These are phyloP conservation scores for Pollachius pollachius DNA, from an alignment of 2,113 vertebrate genomes.

Conservation along the genomic window DNA sequence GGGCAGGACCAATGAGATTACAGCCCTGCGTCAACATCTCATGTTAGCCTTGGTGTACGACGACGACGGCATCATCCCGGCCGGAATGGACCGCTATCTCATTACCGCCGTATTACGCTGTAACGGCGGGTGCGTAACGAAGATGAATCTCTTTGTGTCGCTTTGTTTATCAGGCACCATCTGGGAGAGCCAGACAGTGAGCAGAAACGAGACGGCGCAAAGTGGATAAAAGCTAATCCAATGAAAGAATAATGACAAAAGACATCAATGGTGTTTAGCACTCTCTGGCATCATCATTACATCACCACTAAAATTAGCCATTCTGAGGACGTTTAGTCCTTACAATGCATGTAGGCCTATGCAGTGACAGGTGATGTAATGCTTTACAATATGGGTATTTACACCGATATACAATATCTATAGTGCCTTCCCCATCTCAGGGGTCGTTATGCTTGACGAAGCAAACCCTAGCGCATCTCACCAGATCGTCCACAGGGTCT, in stretches of 20 bases:
- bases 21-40: constrained; percentile 19
- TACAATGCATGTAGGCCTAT: too few species aligned
- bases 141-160: constrained; percentile 23
- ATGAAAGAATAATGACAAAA: too few species aligned
- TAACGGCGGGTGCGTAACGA: constrained; percentile 7
- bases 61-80: constrained; percentile 28
- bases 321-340: too few species aligned
- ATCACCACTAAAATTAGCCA: too few species aligned
- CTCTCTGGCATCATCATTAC: too few species aligned
- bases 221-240: not conserved
- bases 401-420: too few species aligned
- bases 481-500: too few species aligned
- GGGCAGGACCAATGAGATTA: constrained; percentile 46
- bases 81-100: constrained; percentile 43
- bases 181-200: not conserved
- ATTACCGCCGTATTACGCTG: constrained; percentile 38
- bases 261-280: too few species aligned
- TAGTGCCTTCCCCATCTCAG: too few species aligned
- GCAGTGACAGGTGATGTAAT: too few species aligned
- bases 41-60: not conserved
- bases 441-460: not conserved
- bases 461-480: too few species aligned
- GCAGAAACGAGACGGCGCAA: not conserved
- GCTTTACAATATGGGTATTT: too few species aligned
- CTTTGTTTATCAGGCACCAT: constrained; percentile 6